Evolutionary conservation across 2,797 vertebrate species (phyloP).

Genomic region (Gallirallus australis): DNA sequence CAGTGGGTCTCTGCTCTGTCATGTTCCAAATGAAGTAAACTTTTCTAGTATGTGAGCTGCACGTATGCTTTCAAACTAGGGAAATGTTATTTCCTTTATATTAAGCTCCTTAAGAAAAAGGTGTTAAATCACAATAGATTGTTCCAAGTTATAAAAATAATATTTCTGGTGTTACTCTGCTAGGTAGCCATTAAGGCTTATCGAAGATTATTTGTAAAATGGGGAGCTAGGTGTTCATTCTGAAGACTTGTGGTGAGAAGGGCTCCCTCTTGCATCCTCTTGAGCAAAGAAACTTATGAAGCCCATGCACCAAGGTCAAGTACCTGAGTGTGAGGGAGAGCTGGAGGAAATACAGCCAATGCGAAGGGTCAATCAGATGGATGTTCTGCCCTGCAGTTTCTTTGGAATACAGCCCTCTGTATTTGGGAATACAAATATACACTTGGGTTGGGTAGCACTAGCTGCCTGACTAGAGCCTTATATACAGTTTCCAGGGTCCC

Average conservation of each 20-base stretch:
- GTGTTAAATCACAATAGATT: not conserved
- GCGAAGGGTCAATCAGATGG: not conserved
- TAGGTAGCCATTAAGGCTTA: conserved; percentile 25
- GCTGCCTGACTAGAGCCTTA: not conserved
- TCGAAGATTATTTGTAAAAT: conserved; percentile 15
- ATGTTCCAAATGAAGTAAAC: not conserved
- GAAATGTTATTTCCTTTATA: not conserved
- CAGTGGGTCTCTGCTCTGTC: not conserved
- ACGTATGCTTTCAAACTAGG: accelerated
- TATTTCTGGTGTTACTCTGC: conserved; percentile 19
- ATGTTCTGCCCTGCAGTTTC: not conserved
- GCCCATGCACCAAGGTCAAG: not conserved
- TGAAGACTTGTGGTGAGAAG: not conserved
- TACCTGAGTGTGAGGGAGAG: not conserved
- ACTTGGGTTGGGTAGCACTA: not conserved
- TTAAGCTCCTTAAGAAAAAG: not conserved
- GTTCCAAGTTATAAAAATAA: conserved; percentile 11
- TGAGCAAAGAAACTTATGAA: not conserved
- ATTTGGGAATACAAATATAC: too few species aligned
- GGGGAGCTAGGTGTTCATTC: not conserved
- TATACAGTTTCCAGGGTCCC: not conserved
- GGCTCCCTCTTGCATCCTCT: not conserved
- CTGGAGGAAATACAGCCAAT: not conserved
- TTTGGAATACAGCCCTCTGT: not conserved
- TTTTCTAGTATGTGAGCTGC: not conserved